These are phyloP conservation scores for Sepiola atlantica DNA, from an alignment of 2,888 invertebrate species.

Conservation along the genomic window DNA sequence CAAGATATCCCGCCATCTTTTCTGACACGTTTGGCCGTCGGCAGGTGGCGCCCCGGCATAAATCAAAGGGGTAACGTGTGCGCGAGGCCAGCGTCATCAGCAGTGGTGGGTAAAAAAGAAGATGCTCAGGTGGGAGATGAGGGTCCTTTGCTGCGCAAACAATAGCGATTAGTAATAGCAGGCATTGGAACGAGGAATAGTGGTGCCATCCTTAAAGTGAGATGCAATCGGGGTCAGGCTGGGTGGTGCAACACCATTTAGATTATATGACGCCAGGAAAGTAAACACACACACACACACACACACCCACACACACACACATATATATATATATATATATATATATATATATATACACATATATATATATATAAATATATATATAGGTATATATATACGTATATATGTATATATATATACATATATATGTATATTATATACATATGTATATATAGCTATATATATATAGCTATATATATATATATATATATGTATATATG, in stretches of 20 bases:
- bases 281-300: too few species aligned
- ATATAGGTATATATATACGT: too few species aligned
- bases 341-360: too few species aligned
- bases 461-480: too few species aligned
- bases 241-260: background rate
- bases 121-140: conserved; percentile 21
- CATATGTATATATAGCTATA: too few species aligned
- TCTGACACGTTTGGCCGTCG: conserved; percentile 32
- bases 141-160: background rate
- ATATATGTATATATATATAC: too few species aligned
- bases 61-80: conserved; percentile 12
- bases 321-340: too few species aligned
- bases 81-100: background rate
- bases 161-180: conserved; percentile 32
- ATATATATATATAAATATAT: too few species aligned
- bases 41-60: conserved; percentile 5
- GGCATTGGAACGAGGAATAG: background rate
- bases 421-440: too few species aligned
- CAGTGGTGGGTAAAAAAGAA: background rate
- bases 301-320: too few species aligned
- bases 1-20: conserved; percentile 32
- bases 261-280: background rate
- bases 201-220: background rate
- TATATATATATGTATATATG: too few species aligned
- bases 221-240: background rate